Evolutionary conservation across 2,797 vertebrate species (phyloP), one percentile per base, ranked within the genome.

Genomic region (Falco novaeseelandiae): DNA sequence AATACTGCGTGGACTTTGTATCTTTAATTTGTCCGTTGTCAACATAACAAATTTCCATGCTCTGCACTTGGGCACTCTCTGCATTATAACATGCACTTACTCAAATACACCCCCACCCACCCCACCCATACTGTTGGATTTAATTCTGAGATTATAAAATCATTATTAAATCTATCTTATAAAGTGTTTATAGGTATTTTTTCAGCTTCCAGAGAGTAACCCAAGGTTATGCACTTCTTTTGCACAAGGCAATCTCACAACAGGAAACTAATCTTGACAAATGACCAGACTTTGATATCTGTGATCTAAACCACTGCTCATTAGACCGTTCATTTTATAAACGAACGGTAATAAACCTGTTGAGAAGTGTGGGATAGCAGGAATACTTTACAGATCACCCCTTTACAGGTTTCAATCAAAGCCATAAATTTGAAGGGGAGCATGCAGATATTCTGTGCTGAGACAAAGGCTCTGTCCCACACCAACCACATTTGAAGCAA

Each of bases 331-430:
- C 94, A 49, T 94, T 96, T 95, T 96, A 96, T 92, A 97, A 97
- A 96, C 4, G 87, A 94, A 95, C 19, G 96, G 96, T 70, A 97
- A 95, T 97, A 97, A 97, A 97, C 96, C 96, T 97, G 97, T 97
- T 97, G 93, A 83, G 94, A 96, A 96, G 87, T 74, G 85, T 81
- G 96, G 95, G 95, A 96, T 85, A 96, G 88, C 94, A 97, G 91
- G 85, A 97, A 97, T 95, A 96, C 93, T 96, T 96, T 95, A 96
- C 97, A 97, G 97, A 97, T 94, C 96, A 97, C 96, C 95, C 93
- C 77, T 92, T 76, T 89, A 69, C 79, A 96, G 94, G 72, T 97
- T 94, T 93, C 87, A 91, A 67, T 86, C 95, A 30, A 55, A 93
- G 90, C 83, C 84, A 83, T 94, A 96, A 96, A 96, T 95, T 79